Percentiles rank a stretch among this genome's conserved stretches.
These are phyloP conservation scores for Drosophila pullipes DNA, from an alignment of 2,888 invertebrate species.

Conservation along the genomic window DNA sequence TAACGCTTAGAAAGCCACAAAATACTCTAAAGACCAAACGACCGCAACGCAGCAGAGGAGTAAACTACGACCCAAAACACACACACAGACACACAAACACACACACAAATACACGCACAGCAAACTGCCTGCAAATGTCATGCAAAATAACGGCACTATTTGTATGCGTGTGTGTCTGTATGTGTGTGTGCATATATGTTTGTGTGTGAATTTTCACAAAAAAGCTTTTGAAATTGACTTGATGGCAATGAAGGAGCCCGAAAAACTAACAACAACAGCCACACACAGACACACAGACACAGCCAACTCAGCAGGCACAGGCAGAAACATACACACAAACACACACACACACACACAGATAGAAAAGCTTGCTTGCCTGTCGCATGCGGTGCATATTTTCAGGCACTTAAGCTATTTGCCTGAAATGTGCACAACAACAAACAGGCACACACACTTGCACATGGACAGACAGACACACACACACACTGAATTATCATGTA, in stretches of 20 bases:
- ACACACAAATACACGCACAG: constrained; percentile 18
- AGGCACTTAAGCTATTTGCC: constrained; percentile 82
- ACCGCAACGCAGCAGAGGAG: constrained; percentile 56
- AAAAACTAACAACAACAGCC: constrained; percentile 62
- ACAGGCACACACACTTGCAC: constrained; percentile 26
- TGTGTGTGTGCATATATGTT: constrained; percentile 28
- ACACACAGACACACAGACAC: constrained; percentile 13
- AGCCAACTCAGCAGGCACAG: constrained; percentile 8
- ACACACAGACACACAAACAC: constrained; percentile 1
- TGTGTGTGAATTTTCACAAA: constrained; percentile 33
- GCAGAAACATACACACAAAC: constrained; percentile 3
- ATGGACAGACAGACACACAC: constrained; percentile 28
- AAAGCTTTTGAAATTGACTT: constrained; percentile 69
- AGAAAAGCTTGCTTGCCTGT: constrained; percentile 23
- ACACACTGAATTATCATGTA: constrained; percentile 40
- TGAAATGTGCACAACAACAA: constrained; percentile 69
- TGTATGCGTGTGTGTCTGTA: constrained; percentile 31
- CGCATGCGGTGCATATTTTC: constrained; percentile 78
- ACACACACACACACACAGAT: not conserved
- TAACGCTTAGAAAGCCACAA: constrained; percentile 78
- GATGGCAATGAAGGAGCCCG: constrained; percentile 46
- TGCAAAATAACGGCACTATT: constrained; percentile 71
- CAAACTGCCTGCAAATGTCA: constrained; percentile 63
- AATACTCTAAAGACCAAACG: constrained; percentile 73
- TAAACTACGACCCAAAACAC: constrained; percentile 38